Percentiles rank a stretch among this genome's conserved stretches.
Conservation (phyloP, 2,113 vertebrate genomes). For the Aplodontia rufa region DNA sequence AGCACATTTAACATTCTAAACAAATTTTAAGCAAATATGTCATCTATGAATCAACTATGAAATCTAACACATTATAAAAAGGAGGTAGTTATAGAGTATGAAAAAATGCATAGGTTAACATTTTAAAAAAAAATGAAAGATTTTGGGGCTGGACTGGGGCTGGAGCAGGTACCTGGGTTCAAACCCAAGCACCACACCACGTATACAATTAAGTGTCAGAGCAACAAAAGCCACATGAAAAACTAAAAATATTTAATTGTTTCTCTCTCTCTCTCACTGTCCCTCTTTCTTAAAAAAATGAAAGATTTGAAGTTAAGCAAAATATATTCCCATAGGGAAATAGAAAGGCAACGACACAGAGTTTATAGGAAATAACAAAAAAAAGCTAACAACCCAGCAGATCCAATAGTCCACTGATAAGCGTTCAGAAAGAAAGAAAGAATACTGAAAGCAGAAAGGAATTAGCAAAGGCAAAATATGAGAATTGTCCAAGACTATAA, state of each 20-base stretch:
- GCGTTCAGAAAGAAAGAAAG: not conserved
- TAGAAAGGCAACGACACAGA: not conserved
- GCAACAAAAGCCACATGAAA: too few relatives aligned
- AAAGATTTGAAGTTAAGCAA: not conserved
- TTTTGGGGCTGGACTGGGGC: too few relatives aligned
- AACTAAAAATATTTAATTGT: too few relatives aligned
- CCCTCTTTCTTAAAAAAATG: not conserved
- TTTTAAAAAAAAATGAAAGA: not conserved
- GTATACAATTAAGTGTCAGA: too few relatives aligned
- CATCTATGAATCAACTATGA: not conserved
- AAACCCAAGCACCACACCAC: too few relatives aligned
- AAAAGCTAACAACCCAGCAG: not conserved
- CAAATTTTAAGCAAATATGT: not conserved
- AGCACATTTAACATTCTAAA: not conserved
- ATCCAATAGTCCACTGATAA: not conserved
- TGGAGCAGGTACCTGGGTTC: too few relatives aligned
- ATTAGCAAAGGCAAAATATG: not conserved
- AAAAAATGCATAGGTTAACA: not conserved
- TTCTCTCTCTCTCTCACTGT: too few relatives aligned
- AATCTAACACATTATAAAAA: not conserved
- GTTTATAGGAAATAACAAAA: constrained; percentile 21
- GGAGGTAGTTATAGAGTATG: not conserved
- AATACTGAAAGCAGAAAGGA: not conserved
- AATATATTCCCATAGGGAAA: not conserved
- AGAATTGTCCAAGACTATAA: not conserved